A percentile compares a stretch with the other conserved stretches of the same genome.
These are phyloP conservation scores for Octodon degus DNA, from an alignment of 2,113 vertebrate species.

Conservation along the genomic window DNA sequence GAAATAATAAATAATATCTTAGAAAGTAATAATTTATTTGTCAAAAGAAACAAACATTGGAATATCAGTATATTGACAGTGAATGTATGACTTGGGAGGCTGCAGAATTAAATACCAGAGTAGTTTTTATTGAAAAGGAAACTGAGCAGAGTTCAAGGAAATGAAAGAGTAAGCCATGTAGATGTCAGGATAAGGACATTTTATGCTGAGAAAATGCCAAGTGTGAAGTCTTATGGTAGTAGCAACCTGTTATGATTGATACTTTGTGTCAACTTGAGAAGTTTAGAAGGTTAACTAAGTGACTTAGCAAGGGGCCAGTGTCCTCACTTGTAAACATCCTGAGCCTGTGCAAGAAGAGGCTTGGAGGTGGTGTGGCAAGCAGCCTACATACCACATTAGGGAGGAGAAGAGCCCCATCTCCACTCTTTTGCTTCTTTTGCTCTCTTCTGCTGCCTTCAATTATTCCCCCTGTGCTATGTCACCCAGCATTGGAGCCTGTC, in stretches of 20 bases:
- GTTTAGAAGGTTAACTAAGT: too few relatives aligned
- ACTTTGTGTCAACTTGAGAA: too few relatives aligned
- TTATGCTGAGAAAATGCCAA: neutral
- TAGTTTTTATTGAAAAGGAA: neutral
- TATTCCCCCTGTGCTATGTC: too few relatives aligned
- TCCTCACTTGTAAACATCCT: too few relatives aligned
- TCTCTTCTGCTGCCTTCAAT: too few relatives aligned
- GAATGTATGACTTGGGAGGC: neutral
- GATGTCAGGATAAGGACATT: neutral
- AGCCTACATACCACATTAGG: too few relatives aligned
- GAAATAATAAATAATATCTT: neutral
- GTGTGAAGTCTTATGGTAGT: neutral
- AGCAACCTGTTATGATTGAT: neutral
- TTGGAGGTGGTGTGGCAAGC: too few relatives aligned
- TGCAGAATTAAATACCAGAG: neutral
- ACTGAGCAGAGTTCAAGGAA: neutral
- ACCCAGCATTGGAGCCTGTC: too few relatives aligned
- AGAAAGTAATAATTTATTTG: conserved; percentile 22
- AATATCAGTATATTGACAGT: neutral
- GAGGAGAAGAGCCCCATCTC: too few relatives aligned
- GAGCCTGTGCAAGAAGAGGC: too few relatives aligned
- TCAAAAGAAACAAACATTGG: neutral
- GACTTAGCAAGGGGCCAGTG: too few relatives aligned
- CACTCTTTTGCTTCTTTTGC: too few relatives aligned
- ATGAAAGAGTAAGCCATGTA: neutral